These are phyloP conservation scores for Eupithecia abbreviata DNA, from an alignment of 2,888 invertebrate genomes.

Conservation along the genomic window DNA sequence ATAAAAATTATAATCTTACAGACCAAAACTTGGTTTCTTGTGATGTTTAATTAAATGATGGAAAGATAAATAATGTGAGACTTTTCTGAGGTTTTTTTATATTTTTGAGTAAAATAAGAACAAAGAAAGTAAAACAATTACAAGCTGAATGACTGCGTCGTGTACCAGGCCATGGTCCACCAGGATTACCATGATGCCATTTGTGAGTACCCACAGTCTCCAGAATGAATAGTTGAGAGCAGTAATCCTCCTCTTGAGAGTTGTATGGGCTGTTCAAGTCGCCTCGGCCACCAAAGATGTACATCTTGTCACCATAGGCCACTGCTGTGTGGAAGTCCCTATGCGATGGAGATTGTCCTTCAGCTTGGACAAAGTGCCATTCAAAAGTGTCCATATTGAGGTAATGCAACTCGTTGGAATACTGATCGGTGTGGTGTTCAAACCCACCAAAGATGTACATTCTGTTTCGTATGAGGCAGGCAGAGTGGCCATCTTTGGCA, in stretches of 20 bases:
- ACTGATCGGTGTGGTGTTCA: slow-evolving; percentile 91
- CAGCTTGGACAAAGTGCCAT: slow-evolving; percentile 87
- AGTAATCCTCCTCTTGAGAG: slow-evolving; percentile 89
- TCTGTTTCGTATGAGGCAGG: slow-evolving; percentile 89
- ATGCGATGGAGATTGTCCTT: slow-evolving; percentile 87
- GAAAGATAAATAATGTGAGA: neutral
- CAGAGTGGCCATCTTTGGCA: slow-evolving; percentile 95
- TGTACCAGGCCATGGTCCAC: slow-evolving; percentile 89
- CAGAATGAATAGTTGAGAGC: slow-evolving; percentile 89
- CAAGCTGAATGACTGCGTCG: slow-evolving; percentile 96
- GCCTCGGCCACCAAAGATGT: slow-evolving; percentile 94
- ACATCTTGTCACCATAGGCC: slow-evolving; percentile 90
- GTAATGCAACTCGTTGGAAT: slow-evolving; percentile 90
- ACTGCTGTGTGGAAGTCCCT: slow-evolving; percentile 96
- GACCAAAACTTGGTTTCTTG: neutral
- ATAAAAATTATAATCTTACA: no score
- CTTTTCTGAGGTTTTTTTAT: neutral
- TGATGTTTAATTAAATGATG: neutral
- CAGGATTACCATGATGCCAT: slow-evolving; percentile 86
- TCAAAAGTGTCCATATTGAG: slow-evolving; percentile 88
- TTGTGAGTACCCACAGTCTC: slow-evolving; percentile 86
- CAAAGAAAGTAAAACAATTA: slow-evolving; percentile 74
- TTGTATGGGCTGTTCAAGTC: slow-evolving; percentile 84
- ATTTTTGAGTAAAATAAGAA: neutral
- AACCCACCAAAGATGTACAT: slow-evolving; percentile 97